phyloP scores from a whole-genome alignment of 1,140 invertebrate genomes.

The Chlorops oryzae region DNA sequence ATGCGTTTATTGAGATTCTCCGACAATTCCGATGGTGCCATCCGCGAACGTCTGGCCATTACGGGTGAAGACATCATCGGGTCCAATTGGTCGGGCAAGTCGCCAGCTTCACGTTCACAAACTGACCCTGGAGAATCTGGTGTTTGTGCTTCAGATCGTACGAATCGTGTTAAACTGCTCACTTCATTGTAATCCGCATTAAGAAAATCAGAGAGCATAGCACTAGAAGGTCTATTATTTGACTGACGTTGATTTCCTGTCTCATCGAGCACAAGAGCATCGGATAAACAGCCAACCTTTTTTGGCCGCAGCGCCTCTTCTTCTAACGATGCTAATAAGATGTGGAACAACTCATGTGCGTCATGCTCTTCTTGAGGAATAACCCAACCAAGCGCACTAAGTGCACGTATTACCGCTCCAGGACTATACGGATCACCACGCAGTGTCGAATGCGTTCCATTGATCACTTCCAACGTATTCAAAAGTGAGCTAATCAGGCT shows the following conservation, averaged over 20 bases:
- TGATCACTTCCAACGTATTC: slow-evolving; percentile 65
- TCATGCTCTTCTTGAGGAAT: slow-evolving; percentile 87
- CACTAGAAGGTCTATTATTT: slow-evolving; percentile 40
- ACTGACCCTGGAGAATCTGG: slow-evolving; percentile 44
- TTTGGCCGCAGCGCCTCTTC: slow-evolving; percentile 63
- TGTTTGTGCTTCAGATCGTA: slow-evolving; percentile 45
- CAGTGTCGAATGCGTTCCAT: slow-evolving; percentile 66
- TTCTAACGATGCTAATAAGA: slow-evolving; percentile 77
- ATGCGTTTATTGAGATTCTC: slow-evolving; percentile 34
- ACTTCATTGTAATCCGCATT: slow-evolving; percentile 45
- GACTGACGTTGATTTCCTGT: slow-evolving; percentile 28
- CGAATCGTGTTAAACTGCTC: slow-evolving; percentile 36
- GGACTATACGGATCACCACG: slow-evolving; percentile 63
- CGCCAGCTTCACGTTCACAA: slow-evolving; percentile 33
- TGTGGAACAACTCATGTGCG: slow-evolving; percentile 85
- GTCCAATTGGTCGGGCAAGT: too few species aligned
- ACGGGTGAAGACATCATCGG: background rate
- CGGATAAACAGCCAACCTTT: slow-evolving; percentile 60
- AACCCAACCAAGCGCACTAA: slow-evolving; percentile 72
- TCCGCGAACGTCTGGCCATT: slow-evolving; percentile 22
- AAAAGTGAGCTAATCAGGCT: slow-evolving; percentile 60
- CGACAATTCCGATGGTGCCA: slow-evolving; percentile 14
- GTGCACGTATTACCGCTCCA: slow-evolving; percentile 66
- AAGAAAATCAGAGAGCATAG: slow-evolving; percentile 43
- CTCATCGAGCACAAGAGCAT: slow-evolving; percentile 52